phyloP scores from a whole-genome alignment of 2,797 vertebrate genomes.

The Chrosomus eos region DNA sequence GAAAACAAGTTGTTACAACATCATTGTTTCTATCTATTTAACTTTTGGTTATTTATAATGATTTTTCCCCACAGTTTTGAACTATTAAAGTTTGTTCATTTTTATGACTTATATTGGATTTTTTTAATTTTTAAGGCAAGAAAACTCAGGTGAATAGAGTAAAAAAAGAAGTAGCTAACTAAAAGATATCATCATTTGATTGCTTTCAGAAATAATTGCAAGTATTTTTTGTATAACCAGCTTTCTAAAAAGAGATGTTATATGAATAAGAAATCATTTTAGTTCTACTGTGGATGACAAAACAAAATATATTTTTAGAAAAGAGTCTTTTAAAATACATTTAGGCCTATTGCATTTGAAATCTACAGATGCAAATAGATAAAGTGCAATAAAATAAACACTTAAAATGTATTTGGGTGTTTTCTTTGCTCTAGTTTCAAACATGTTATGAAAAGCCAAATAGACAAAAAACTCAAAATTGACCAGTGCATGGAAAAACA shows the following conservation, averaged over 20 bases:
- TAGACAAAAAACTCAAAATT: not conserved
- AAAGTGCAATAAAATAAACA: not conserved
- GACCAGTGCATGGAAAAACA: not conserved
- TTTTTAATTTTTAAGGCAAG: not conserved
- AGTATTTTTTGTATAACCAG: not conserved
- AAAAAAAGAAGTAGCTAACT: not conserved
- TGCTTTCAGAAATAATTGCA: no score
- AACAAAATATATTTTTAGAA: no score
- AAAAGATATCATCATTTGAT: not conserved
- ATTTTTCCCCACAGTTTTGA: not conserved
- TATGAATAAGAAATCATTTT: no score
- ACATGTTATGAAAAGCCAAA: not conserved
- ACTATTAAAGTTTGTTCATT: not conserved
- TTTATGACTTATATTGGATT: not conserved
- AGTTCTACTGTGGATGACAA: no score
- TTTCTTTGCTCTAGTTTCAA: not conserved
- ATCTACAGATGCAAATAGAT: no score
- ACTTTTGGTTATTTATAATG: not conserved
- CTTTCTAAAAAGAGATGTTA: no score
- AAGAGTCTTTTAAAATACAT: no score
- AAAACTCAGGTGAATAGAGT: not conserved
- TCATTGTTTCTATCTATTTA: not conserved
- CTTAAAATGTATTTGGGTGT: not conserved
- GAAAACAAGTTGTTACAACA: not conserved
- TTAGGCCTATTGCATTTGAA: not conserved